Evolutionary conservation across 2,888 invertebrate genomes (phyloP).

Genomic region (Diplolepis rosae): DNA sequence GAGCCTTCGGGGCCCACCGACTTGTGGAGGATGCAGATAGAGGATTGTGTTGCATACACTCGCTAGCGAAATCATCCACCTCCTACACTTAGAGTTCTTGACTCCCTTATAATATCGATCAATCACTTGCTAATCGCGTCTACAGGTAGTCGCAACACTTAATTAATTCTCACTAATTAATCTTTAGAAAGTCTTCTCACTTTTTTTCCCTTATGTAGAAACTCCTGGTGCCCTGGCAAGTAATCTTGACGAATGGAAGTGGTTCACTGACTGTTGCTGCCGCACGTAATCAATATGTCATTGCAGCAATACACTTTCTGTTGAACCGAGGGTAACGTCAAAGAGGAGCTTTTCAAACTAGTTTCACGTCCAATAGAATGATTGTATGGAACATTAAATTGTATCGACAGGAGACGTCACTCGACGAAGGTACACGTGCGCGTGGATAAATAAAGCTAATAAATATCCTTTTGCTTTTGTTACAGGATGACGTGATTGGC

Average conservation of each 20-base stretch:
- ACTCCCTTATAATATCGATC: not conserved
- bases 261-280: slow-evolving; percentile 13
- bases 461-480: not conserved
- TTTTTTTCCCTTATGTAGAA: not conserved
- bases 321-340: not conserved
- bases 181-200: too few species aligned
- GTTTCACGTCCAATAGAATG: not conserved
- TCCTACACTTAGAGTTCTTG: not conserved
- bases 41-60: slow-evolving; percentile 17
- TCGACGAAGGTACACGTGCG: not conserved
- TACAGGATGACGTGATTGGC: not conserved
- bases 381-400: not conserved
- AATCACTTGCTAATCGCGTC: not conserved
- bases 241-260: not conserved
- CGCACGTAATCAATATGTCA: slow-evolving; percentile 18
- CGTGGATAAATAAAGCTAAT: not conserved
- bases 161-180: too few species aligned
- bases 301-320: slow-evolving; percentile 24
- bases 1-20: slow-evolving; percentile 20
- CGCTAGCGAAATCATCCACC: slow-evolving; percentile 17
- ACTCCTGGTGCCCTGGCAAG: slow-evolving; percentile 1
- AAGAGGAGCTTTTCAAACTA: not conserved
- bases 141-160: too few species aligned
- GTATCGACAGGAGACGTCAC: not conserved
- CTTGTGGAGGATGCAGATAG: slow-evolving; percentile 8